Evolutionary conservation across 1,140 invertebrate genomes (phyloP), one percentile per base, ranked within the genome.

Genomic region (Oscheius sp.): DNA sequence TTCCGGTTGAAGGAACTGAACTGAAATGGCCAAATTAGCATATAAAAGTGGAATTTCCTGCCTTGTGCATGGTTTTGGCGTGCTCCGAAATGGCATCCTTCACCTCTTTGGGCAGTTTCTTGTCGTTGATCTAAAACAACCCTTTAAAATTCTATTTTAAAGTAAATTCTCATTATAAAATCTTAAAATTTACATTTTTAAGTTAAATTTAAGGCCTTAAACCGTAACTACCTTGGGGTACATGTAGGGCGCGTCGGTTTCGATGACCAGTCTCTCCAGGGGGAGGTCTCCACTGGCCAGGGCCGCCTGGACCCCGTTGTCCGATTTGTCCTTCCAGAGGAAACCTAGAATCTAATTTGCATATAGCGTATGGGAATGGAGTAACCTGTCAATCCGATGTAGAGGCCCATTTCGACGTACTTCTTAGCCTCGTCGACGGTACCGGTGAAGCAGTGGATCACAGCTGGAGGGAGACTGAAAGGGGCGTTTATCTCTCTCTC

Each of bases 401-500:
- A 94, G 85, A 91, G 92, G 3, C 92, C 93, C 79, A 91, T 88
- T 75, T 93, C 88, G n/a, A 96, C 86, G 85, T 95, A 95, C 74
- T 89, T 89, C 73, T 91, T 86, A 0, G 92, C 93, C 85, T 95
- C 91, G 66, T 91, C 90, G 15, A 89, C 88, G 18, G 90, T 91
- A n/a, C 94, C 94, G 68, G 92, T 93, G 85, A 95, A 96, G 76
- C 93, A 94, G 86, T 95, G 93, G 64, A 96, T 89, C n/a, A 96
- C 89, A 62, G 92, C 89, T 18, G 91, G 89, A 26, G 82, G 82
- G 10, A 84, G 69, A 3, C 62, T 55, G 46, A n/a, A 68, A 13
- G 23, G 29, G 3, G 1, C 2, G 29, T 0, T n/a, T n/a, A n/a
- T n/a, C n/a, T n/a, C n/a, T n/a, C n/a, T n/a, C n/a, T n/a, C n/a